Conservation (phyloP, 2,888 invertebrate species). For the Monoplex corrugatus region DNA sequence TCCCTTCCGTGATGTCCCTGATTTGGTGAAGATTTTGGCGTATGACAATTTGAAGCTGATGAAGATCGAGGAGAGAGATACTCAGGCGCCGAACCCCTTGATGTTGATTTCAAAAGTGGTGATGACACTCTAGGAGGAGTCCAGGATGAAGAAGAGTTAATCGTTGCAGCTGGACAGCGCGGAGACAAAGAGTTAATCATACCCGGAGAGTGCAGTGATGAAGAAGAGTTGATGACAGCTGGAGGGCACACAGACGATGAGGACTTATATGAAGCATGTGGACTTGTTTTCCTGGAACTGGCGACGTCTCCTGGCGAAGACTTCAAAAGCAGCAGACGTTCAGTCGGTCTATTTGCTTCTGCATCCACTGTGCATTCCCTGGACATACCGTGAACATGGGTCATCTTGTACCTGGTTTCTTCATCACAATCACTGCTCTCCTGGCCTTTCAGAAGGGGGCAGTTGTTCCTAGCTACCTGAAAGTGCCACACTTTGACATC, state of each 20-base stretch:
- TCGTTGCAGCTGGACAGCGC: too few species aligned
- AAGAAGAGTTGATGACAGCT: neutral
- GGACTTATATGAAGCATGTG: too few species aligned
- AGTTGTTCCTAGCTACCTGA: neutral
- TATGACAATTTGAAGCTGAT: too few species aligned
- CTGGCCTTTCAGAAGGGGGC: conserved; percentile 12
- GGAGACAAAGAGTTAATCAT: neutral
- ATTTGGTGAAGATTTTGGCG: too few species aligned
- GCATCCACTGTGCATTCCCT: neutral
- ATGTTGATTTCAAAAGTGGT: too few species aligned
- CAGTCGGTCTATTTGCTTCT: neutral
- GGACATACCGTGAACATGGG: neutral
- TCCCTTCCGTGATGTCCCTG: too few species aligned
- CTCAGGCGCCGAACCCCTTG: too few species aligned
- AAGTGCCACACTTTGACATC: conserved; percentile 79
- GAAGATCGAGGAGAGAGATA: too few species aligned
- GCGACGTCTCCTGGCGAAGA: neutral
- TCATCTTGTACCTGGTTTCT: neutral
- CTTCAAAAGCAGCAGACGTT: neutral
- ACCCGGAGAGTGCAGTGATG: neutral
- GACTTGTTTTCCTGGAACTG: too few species aligned
- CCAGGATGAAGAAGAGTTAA: neutral
- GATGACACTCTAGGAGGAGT: neutral
- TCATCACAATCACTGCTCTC: neutral
- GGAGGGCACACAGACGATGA: too few species aligned